A percentile compares a stretch with the other conserved stretches of the same genome.
Evolutionary conservation across 2,888 invertebrate species (phyloP).

Genomic region (Junonia oenone): DNA sequence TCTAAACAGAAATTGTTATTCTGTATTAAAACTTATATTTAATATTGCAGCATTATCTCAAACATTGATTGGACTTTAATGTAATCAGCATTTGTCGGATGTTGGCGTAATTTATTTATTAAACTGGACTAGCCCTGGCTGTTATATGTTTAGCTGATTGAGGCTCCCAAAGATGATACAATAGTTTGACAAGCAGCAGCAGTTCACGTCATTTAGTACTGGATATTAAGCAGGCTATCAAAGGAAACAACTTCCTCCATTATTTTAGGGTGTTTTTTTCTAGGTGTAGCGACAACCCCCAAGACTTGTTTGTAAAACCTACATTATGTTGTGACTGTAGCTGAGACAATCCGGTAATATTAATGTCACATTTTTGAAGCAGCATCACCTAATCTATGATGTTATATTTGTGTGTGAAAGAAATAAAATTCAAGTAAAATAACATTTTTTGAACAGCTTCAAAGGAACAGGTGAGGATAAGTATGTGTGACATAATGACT

Average conservation of each 20-base stretch:
- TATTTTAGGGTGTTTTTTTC: constrained; percentile 79
- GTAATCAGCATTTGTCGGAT: constrained; percentile 68
- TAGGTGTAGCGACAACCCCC: constrained; percentile 66
- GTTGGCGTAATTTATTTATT: constrained; percentile 70
- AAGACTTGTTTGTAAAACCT: constrained; percentile 59
- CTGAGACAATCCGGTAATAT: constrained; percentile 68
- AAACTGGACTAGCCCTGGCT: constrained; percentile 57
- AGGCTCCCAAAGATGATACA: constrained; percentile 50
- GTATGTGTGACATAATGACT: constrained; percentile 66
- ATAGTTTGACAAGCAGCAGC: constrained; percentile 48
- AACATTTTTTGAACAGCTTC: constrained; percentile 78
- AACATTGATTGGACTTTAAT: constrained; percentile 73
- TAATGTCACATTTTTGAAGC: constrained; percentile 72
- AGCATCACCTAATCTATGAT: constrained; percentile 70
- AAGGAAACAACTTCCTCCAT: constrained; percentile 49
- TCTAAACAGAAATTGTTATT: constrained; percentile 56
- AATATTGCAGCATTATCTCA: constrained; percentile 77
- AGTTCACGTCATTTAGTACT: constrained; percentile 42
- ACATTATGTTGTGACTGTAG: constrained; percentile 64
- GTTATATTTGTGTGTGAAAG: constrained; percentile 74
- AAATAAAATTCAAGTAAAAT: constrained; percentile 71
- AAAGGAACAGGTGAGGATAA: constrained; percentile 77
- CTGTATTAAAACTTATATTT: constrained; percentile 77
- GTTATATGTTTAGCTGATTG: constrained; percentile 64
- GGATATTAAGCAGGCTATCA: constrained; percentile 39